Conservation (phyloP, 1,140 invertebrate species). For the Bombus superbus region DNA sequence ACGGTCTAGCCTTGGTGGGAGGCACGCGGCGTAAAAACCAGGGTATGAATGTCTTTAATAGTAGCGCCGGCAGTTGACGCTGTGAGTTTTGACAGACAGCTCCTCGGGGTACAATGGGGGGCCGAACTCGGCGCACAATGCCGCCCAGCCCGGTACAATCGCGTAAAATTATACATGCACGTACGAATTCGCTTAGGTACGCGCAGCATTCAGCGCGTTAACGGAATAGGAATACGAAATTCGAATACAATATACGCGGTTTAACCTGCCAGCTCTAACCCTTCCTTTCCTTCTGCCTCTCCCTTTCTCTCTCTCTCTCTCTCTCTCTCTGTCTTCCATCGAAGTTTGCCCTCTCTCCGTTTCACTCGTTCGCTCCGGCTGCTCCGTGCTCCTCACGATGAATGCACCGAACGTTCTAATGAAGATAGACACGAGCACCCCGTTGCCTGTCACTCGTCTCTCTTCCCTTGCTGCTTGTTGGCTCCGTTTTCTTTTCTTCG, state of each 20-base stretch:
- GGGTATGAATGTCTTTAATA: conserved; percentile 62
- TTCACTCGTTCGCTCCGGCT: background rate
- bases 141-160: conserved; percentile 41
- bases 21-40: background rate
- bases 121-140: conserved; percentile 36
- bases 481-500: conserved; percentile 11
- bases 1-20: background rate
- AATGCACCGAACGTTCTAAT: conserved; percentile 50
- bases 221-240: conserved; percentile 54
- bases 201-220: conserved; percentile 39
- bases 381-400: conserved; percentile 1
- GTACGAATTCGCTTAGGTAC: conserved; percentile 49
- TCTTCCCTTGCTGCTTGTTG: too few relatives aligned
- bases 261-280: conserved; percentile 59
- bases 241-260: conserved; percentile 61
- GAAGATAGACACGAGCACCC: conserved; percentile 49
- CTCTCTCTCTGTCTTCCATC: too few relatives aligned
- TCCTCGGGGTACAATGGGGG: conserved; percentile 61
- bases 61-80: conserved; percentile 61
- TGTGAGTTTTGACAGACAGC: conserved; percentile 67
- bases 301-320: too few relatives aligned
- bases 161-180: conserved; percentile 62
- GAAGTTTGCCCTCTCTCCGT: too few relatives aligned
- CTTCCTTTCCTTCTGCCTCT: background rate
- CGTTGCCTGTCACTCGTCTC: conserved; percentile 29